Conservation (phyloP, 2,888 invertebrate genomes). For the Calameuta idolon region DNA sequence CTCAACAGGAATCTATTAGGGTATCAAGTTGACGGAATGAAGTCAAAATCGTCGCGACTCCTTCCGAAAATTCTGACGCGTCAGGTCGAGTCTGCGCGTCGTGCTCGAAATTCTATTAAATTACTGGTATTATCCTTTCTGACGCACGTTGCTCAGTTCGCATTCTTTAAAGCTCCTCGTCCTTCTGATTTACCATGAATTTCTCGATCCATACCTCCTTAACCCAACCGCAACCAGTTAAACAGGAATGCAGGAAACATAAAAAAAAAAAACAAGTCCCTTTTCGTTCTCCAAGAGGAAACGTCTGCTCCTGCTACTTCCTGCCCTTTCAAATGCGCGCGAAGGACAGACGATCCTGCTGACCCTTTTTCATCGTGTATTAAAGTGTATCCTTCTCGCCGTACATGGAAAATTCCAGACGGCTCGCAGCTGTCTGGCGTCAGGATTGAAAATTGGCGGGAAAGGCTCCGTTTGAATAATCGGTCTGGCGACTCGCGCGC, state of each 20-base stretch:
- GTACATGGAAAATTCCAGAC: not conserved
- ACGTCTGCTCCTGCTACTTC: not conserved
- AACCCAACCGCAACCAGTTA: not conserved
- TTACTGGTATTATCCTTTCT: not conserved
- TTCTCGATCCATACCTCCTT: not conserved
- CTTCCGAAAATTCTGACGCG: no score
- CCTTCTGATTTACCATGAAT: not conserved
- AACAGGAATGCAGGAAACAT: not conserved
- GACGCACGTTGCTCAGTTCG: not conserved
- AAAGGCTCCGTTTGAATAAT: not conserved
- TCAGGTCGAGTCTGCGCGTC: not conserved
- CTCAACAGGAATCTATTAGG: not conserved
- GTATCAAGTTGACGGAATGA: no score
- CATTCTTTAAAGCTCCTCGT: not conserved
- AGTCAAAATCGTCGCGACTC: no score
- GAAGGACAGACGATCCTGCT: not conserved
- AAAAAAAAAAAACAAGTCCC: not conserved
- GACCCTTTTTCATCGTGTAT: not conserved
- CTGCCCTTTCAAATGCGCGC: not conserved
- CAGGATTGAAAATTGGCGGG: not conserved
- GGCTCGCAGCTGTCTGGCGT: not conserved
- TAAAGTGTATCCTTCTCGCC: not conserved
- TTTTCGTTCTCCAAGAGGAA: not conserved
- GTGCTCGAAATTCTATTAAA: not conserved
- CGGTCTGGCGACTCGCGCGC: not conserved